Percentiles rank a stretch among this genome's conserved stretches.
These are phyloP conservation scores for Phengaris arion DNA, from an alignment of 2,888 invertebrate genomes.

Conservation along the genomic window DNA sequence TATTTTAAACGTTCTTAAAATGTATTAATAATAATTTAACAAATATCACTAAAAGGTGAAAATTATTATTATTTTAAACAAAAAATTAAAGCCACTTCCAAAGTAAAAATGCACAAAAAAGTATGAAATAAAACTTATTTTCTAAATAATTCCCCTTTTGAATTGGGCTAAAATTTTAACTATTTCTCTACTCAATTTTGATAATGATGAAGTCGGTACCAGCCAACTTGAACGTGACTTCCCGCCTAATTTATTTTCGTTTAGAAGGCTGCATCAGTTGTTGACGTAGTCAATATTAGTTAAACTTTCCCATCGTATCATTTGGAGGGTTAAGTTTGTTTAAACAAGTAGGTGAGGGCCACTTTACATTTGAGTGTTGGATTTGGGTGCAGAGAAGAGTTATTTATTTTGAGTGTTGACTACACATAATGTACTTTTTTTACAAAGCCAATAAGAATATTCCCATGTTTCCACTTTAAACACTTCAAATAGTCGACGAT, in stretches of 20 bases:
- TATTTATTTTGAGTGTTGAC: not conserved
- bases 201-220: too few species aligned
- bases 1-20: too few species aligned
- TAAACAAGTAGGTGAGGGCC: not conserved
- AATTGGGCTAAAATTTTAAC: too few species aligned
- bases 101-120: too few species aligned
- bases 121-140: too few species aligned
- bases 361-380: not conserved
- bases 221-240: not conserved
- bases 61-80: too few species aligned
- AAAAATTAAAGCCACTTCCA: too few species aligned
- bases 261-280: not conserved
- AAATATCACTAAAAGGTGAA: too few species aligned
- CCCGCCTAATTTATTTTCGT: not conserved
- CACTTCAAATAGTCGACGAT: not conserved
- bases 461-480: conserved; percentile 10
- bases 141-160: too few species aligned
- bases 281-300: conserved; percentile 1
- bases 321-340: conserved; percentile 1
- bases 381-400: not conserved
- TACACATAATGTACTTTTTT: not conserved
- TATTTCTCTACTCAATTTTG: too few species aligned
- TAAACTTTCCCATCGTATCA: not conserved
- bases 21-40: too few species aligned
- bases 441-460: not conserved